Base-by-base conservation (phyloP, 2,888 invertebrate species). In the Amblyjoppa fuscipennis region DNA sequence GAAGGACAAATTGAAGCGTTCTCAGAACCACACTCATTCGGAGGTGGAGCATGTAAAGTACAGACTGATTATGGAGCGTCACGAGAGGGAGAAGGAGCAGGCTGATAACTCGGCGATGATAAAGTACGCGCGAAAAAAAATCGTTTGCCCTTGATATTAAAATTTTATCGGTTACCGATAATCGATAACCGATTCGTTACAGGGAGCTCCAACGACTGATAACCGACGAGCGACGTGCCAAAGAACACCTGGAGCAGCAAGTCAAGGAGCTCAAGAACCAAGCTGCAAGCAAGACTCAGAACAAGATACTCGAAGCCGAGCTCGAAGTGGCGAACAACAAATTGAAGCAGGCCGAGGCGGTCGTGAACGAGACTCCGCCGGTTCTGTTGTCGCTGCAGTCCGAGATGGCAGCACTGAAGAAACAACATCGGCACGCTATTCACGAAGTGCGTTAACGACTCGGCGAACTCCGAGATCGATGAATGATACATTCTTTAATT, bases 51-150 rank as follows among this genome's bases (percentile, higher is more conserved):
- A 96, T 90, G 93, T 96, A 6, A 97, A 96, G 91, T 96, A 97
- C 11, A 97, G 97, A 92, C 95, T 98, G 81, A 96, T 97, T 3
- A 96, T 96, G 90, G 97, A 97, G 91, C 96, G 97, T 83, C 96
- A 97, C 91, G 98, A 98, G 90, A 95, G 97, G 79, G 98, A 98
- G 93, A 97, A 96, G 90, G 98, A 98, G 92, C 96, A 97, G 84
- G 96, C 96, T 79, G 97, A 98, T 92, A 96, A 98, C 94, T 95
- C 96, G 84, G 95, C 97, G 28, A 97, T 97, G 96, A 95, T 98
- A 89, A 96, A 96, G 96, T 96, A 91, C 92, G 31, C 34, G 28
- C n/a, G 5, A 4, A 3, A 56, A 64, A 31, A n/a, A 28, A 64
- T 34, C n/a, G 45, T 7, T 94, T 41, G 13, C 79, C 87, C 4